A percentile compares a stretch with the other conserved stretches of the same genome.
phyloP scores from a whole-genome alignment of 2,113 vertebrate species.

The Argyrosomus japonicus region DNA sequence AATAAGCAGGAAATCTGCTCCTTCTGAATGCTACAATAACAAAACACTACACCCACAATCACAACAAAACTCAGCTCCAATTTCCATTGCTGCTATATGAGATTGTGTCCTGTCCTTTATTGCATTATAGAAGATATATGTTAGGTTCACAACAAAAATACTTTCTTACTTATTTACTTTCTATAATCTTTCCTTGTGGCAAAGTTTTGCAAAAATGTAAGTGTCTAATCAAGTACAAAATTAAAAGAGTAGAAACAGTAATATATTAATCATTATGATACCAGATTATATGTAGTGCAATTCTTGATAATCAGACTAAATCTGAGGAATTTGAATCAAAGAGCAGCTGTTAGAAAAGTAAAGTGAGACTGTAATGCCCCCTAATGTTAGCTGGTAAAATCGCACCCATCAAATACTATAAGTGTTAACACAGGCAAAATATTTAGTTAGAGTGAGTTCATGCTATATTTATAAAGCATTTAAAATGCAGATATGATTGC shows the following conservation, averaged over 20 bases:
- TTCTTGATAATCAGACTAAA: background rate
- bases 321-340: background rate
- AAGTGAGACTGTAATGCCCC: conserved; percentile 53
- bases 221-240: background rate
- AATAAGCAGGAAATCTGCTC: conserved; percentile 34
- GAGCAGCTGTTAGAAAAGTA: background rate
- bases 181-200: background rate
- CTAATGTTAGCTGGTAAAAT: conserved; percentile 42
- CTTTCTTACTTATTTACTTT: background rate
- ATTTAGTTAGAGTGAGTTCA: background rate
- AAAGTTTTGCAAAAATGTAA: background rate
- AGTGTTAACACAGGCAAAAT: background rate
- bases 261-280: conserved; percentile 3
- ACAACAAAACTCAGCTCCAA: background rate
- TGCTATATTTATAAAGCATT: background rate
- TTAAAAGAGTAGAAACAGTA: background rate
- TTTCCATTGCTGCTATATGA: background rate
- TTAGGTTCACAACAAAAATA: background rate
- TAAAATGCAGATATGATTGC: background rate
- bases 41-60: background rate
- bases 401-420: background rate
- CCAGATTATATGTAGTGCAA: background rate
- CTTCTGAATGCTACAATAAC: background rate
- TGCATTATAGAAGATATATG: background rate
- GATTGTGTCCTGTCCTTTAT: background rate